Evolutionary conservation across 2,888 invertebrate genomes (phyloP).

Genomic region (Dastarcus helophoroides): DNA sequence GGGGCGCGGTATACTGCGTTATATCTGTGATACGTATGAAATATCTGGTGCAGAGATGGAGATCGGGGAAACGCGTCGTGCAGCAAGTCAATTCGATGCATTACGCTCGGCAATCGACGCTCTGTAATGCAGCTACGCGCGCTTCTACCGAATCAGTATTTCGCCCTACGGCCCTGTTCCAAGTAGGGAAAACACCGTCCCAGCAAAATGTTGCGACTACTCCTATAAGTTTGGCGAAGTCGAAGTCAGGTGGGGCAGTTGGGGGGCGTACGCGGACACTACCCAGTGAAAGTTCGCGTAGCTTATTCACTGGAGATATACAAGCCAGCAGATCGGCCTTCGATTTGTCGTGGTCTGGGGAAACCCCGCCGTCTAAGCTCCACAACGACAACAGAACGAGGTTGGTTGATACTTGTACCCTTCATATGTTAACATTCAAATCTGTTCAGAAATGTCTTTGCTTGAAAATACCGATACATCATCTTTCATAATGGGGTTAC

Average conservation of each 20-base stretch:
- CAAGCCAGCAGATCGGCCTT: slow-evolving; percentile 2
- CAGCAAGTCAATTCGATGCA: slow-evolving; percentile 33
- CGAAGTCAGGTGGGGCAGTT: no score
- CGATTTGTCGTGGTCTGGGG: slow-evolving; percentile 27
- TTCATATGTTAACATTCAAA: no score
- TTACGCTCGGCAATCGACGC: slow-evolving; percentile 16
- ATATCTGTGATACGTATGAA: slow-evolving; percentile 55
- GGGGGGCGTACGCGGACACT: neutral
- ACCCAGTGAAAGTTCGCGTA: slow-evolving; percentile 4
- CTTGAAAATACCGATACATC: no score
- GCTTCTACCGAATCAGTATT: no score
- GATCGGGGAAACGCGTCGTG: slow-evolving; percentile 45
- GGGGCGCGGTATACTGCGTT: slow-evolving; percentile 44
- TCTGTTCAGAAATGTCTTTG: no score
- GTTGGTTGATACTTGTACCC: no score
- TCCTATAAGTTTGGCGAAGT: neutral
- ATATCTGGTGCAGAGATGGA: slow-evolving; percentile 52
- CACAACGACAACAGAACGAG: no score
- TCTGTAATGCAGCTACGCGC: no score
- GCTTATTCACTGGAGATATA: slow-evolving; percentile 7
- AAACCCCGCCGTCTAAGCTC: slow-evolving; percentile 30
- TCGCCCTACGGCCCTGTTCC: slow-evolving; percentile 23
- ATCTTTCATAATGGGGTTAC: no score
- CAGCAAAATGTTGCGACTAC: slow-evolving; percentile 24
- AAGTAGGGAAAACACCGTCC: slow-evolving; percentile 32